A percentile compares a stretch with the other conserved stretches of the same genome.
These are phyloP conservation scores for Cosmorhoe ocellata DNA, from an alignment of 2,888 invertebrate genomes.

Conservation along the genomic window DNA sequence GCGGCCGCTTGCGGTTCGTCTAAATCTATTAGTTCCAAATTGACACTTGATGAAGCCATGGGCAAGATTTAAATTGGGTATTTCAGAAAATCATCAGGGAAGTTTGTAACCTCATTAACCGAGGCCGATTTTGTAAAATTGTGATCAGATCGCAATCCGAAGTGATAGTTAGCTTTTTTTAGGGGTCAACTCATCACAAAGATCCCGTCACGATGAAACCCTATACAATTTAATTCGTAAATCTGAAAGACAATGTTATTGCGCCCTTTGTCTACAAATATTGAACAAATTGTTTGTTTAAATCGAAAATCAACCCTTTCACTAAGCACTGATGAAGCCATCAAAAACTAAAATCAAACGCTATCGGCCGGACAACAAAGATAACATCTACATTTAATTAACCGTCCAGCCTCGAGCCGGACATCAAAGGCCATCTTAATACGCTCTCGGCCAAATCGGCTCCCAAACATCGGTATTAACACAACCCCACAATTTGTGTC, in stretches of 20 bases:
- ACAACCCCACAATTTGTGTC: constrained; percentile 56
- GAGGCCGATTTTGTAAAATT: background rate
- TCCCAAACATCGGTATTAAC: constrained; percentile 60
- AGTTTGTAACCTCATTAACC: background rate
- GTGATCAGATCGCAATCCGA: background rate
- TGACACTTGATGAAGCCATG: constrained; percentile 23
- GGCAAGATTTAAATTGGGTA: constrained; percentile 30
- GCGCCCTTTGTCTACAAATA: constrained; percentile 2
- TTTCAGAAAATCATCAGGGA: constrained; percentile 21
- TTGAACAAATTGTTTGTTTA: constrained; percentile 5
- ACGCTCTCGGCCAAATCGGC: constrained; percentile 75
- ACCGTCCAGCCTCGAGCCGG: constrained; percentile 45
- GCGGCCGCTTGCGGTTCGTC: constrained; percentile 58
- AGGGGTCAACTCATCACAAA: background rate
- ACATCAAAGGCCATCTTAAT: constrained; percentile 78
- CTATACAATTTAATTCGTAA: background rate
- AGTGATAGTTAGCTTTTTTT: background rate
- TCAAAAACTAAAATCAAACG: constrained; percentile 48
- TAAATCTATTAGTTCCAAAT: constrained; percentile 40
- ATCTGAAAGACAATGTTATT: background rate
- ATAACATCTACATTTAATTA: constrained; percentile 66
- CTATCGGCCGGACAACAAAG: constrained; percentile 50
- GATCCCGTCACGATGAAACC: background rate
- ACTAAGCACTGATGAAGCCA: constrained; percentile 31
- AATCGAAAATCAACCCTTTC: constrained; percentile 20